Evolutionary conservation across 2,797 vertebrate species (phyloP), one percentile per base, ranked within the genome.

Genomic region (Nothura maculosa): DNA sequence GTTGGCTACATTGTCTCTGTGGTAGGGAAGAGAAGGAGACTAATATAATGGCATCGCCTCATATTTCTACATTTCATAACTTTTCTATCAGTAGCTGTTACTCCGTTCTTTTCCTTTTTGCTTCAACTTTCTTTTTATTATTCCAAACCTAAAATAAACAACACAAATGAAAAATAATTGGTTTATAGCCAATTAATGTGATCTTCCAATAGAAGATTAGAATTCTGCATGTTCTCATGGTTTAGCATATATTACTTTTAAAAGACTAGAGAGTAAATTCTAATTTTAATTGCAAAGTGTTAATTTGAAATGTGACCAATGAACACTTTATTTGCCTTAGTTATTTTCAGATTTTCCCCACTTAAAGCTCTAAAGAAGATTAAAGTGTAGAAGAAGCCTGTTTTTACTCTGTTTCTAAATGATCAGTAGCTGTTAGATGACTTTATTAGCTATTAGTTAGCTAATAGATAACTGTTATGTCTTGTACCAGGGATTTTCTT

Each of bases 211-310:
- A 75, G 48, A 13, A 5, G 30, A 61, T 55, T 66, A 70, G 75
- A 79, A 83, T 11, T 3, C 10, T 52, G 19, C 3, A 66, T 47
- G 38, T 43, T 74, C 6, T 67, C 42, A 54, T 50, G 57, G 27
- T 50, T 69, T 48, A 75, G 30, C 20, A 61, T 34, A 32, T 9
- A 8, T 32, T 32, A 43, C 76, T 79, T 47, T 63, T 93, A 22
- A 45, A 68, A 62, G 10, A 47, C 30, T 45, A 36, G 54, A 78
- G 74, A 66, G 90, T 80, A 64, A 78, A 40, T 76, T 89, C 28
- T 45, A 62, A 55, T 81, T 80, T 94, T 76, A 87, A 40, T 22
- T 87, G 38, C 12, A 88, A 89, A 95, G 92, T 16, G 32, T 15
- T 88, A 66, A 45, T 12, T 84, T 72, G n/a, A 82, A 84, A 86